Base-by-base conservation (phyloP, 2,888 invertebrate genomes). In the Cheilosia impressa region DNA sequence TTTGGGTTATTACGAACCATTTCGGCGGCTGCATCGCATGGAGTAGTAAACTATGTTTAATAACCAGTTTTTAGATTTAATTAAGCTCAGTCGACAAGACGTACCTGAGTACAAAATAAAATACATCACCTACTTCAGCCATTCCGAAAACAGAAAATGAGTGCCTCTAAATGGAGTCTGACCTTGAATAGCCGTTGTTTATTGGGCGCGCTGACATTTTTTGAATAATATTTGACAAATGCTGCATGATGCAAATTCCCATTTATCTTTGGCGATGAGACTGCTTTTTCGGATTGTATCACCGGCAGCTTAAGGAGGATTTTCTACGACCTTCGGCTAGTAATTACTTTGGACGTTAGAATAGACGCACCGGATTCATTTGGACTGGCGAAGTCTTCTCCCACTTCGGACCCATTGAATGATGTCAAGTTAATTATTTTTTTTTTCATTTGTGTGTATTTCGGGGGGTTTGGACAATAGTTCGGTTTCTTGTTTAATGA, bases 101-200 rank as follows among this genome's bases (percentile, higher is more conserved):
- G 13, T 38, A 38, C 38, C 38, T 13, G 10, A 38, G 38, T 38
- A 13, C 22, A 24, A 65, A 52, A 65, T n/a, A 31, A 62, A 15
- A 24, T 45, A 22, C 10, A 62, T 43, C 57, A 52, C 52, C 34
- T 13, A 38, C 10, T 34, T 34, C 2, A 34, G 27, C 13, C 41
- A 13, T n/a, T 62, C 17, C 6, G 7, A 45, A 27, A 62, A 31
- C 47, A 31, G 31, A 62, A 78, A 69, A 69, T 71, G 62, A 47
- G 71, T 55, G 62, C 19, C 47, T 19, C 24, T 17, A 27, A 4
- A 47, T 1, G 13, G 38, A 38, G 27, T 50, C 50, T 22, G 55
- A 55, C 78, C 78, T 71, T 78, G 78, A 63, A 57, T 71, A 31
- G 41, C 19, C 4, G 45, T 19, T 43, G 6, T 68, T 55, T 50